phyloP scores from a whole-genome alignment of 2,797 vertebrate genomes.

The Microhierax caerulescens region DNA sequence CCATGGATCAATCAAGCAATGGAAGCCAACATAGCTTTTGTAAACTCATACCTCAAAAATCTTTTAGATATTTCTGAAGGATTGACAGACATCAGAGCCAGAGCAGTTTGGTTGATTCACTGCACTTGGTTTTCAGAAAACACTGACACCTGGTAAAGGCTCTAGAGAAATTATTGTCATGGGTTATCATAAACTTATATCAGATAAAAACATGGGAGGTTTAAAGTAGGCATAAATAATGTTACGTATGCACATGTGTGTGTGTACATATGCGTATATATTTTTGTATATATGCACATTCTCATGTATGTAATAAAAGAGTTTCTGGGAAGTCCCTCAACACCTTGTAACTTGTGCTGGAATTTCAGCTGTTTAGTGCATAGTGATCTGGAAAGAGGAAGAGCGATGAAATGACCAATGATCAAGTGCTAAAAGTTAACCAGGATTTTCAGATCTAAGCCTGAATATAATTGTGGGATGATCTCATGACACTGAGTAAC shows the following conservation, averaged over 20 bases:
- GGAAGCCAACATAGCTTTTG: not conserved
- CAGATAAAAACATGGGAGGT: not conserved
- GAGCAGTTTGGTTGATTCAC: not conserved
- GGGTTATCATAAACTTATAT: not conserved
- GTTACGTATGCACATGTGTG: fast-evolving
- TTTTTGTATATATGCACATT: not conserved
- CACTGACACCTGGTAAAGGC: not conserved
- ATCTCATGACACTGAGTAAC: not conserved
- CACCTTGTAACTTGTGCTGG: not conserved
- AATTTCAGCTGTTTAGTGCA: not conserved
- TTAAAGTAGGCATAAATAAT: not conserved
- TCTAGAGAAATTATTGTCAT: not conserved
- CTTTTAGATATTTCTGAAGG: not conserved
- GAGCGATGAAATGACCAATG: not conserved
- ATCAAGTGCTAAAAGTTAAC: not conserved
- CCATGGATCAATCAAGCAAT: not conserved
- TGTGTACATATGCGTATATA: not conserved
- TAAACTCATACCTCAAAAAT: not conserved
- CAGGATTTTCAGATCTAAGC: not conserved
- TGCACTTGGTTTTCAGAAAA: not conserved
- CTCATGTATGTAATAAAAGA: not conserved
- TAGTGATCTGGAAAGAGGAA: not conserved
- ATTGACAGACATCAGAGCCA: not conserved
- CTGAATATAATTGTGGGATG: not conserved
- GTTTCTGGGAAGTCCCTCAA: not conserved